phyloP scores from a whole-genome alignment of 2,888 invertebrate genomes.

The Nomada ferruginata region DNA sequence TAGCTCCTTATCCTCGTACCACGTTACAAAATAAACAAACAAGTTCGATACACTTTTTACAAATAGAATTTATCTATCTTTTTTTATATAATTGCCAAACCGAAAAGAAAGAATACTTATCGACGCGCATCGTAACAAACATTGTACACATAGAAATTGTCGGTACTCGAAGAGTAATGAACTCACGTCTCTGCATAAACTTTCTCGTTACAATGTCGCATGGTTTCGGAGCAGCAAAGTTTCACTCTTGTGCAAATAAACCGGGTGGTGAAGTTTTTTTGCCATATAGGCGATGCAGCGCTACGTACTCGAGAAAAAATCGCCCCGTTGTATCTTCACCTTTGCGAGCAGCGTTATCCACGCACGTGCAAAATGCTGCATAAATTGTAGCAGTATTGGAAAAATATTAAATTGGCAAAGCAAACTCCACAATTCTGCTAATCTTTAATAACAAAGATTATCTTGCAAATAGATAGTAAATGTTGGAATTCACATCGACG shows the following conservation, averaged over 20 bases:
- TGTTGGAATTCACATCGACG: not conserved
- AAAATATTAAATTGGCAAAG: not conserved
- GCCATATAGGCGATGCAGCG: constrained; percentile 1
- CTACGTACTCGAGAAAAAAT: not conserved
- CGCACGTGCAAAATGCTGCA: not conserved
- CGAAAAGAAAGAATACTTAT: not conserved
- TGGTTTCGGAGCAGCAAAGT: constrained; percentile 34
- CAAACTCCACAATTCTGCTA: not conserved
- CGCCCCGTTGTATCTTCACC: not conserved
- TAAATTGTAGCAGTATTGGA: not conserved
- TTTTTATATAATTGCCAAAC: no score
- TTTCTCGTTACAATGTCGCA: constrained; percentile 53
- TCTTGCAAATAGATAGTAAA: not conserved
- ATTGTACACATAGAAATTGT: not conserved
- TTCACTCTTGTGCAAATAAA: constrained; percentile 57
- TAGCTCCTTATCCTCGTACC: no score
- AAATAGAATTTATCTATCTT: no score
- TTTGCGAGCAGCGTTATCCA: not conserved
- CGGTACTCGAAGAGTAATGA: constrained; percentile 15
- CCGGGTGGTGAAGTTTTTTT: constrained; percentile 35
- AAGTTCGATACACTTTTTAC: no score
- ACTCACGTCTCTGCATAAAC: constrained; percentile 37
- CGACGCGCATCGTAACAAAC: not conserved
- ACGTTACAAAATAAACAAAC: no score
- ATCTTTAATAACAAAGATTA: not conserved